Evolutionary conservation across 2,888 invertebrate species (phyloP), one percentile per base, ranked within the genome.

Genomic region (Plebejus argus): DNA sequence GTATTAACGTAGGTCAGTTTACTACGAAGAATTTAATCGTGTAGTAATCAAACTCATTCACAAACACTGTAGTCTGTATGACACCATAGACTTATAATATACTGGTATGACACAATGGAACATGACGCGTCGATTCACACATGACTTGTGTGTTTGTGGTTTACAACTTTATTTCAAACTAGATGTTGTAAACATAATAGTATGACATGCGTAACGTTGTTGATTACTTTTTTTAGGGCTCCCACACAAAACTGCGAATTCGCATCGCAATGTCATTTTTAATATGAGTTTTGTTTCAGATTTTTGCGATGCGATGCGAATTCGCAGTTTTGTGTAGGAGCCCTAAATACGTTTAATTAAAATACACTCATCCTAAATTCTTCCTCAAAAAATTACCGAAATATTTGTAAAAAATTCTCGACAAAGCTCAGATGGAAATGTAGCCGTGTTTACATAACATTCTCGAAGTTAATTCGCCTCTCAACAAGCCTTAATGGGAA

Each of bases 401-500:
- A 18, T 18, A 5, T 53, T 53, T 18, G 18, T 18, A 18, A 66
- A 23, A 23, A 18, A 28, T 15, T 28, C 15, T 66, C 28, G 66
- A 28, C 12, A 66, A 18, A 23, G 28, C 28, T 15, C 28, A 33
- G 66, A 33, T 66, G 66, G 28, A 66, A 28, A 66, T 66, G 28
- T 66, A 15, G 28, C 66, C 28, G 20, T 66, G 66, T 66, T 66
- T 33, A 66, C 28, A 33, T 66, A 66, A 15, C 18, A 15, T 66
- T 28, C 7, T 15, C 15, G 66, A 28, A 28, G 28, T 28, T 66
- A 66, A 66, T 66, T 66, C 12, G 28, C 28, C 5, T 33, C 28
- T 66, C 66, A 28, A 66, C 66, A 18, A 15, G 66, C 15, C 28
- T 66, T 66, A 66, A 66, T 18, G 66, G 33, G 66, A 66, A 66